Base-by-base conservation (phyloP, 2,888 invertebrate species). In the Dermolepida albohirtum region DNA sequence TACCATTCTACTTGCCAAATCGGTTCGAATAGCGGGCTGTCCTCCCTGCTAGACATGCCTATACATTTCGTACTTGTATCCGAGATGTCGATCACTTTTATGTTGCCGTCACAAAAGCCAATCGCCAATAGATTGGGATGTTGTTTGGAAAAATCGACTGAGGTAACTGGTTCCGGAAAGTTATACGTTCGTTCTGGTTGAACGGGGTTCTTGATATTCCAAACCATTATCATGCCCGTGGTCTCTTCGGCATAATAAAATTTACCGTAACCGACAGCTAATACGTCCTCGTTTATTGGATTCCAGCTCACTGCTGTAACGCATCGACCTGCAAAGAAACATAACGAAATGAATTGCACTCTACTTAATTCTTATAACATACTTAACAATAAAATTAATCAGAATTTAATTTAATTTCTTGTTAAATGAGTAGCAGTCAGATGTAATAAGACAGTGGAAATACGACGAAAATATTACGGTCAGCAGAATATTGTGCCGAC, bases 191-290 rank as follows among this genome's bases (percentile, higher is more conserved):
- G 85, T 79, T 93, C 94, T 0, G 94, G 94, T 77, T 90, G 89
- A 11, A 88, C 87, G 0, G 93, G 93, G 80, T 94, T 94, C 81
- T 95, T 91, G 1, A 90, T 89, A 76, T 90, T 92, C 95, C 95
- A 95, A 67, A 94, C 81, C 73, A 90, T 87, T 0, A 94, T 86
- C 41, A 90, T 77, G 0, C 95, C 94, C 1, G 81, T 80, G n/a
- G 82, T 82, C 0, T 83, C 81, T 29, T 88, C 87, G 0, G 85
- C 84, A 76, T 87, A 89, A 39, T 85, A 86, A 72, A 87, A 89
- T 75, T 89, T 87, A 0, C 92, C 93, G 77, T 94, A 92, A 10
- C 88, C 91, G 0, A 91, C 91, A 0, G 93, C 94, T 43, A 95
- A 78, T 6, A 95, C 86, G 74, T 92, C 90, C 8, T 85, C 82